Evolutionary conservation across 2,113 vertebrate genomes (phyloP), one percentile per base, ranked within the genome.

Genomic region (Aepyceros melampus): DNA sequence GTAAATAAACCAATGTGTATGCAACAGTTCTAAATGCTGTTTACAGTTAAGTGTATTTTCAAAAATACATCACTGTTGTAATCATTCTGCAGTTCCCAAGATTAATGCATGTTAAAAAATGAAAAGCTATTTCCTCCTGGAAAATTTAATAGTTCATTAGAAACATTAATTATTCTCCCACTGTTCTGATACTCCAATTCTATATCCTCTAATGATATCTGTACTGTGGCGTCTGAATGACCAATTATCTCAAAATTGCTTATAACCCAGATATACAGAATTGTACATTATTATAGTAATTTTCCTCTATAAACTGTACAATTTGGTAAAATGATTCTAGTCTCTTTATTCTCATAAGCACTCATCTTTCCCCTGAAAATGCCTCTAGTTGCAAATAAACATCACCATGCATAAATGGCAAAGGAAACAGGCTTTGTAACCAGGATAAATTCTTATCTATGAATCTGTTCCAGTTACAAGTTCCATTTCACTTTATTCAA

Each of bases 181-280:
- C 74, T 78, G 36, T 95, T 97, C 89, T 94, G 83, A 93, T 91
- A 91, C 62, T 95, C 33, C 94, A 94, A 92, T 93, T 95, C 88
- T 92, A 93, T 94, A 93, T 64, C 82, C 78, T 95, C 86, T 97
- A 97, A 97, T 96, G 83, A 91, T 96, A 97, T 91, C 84, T 97
- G 92, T 96, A 95, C 92, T 40, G 33, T n/a, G 21, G 91, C 84
- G 40, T 89, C 91, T 96, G 97, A 97, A 96, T 98, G 96, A 95
- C 83, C 88, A 93, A 97, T 97, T 97, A 97, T 96, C 92, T 98
- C 94, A 93, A 98, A 98, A 97, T 97, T 97, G 94, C 86, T 96
- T 96, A 94, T 96, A 97, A 93, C 78, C 78, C 62, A 97, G 93
- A 97, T 91, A 97, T 84, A 97, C 62, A 97, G 83, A 97, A 95